Evolutionary conservation across 2,797 vertebrate genomes (phyloP).

Genomic region (Chaenodraco wilsoni): DNA sequence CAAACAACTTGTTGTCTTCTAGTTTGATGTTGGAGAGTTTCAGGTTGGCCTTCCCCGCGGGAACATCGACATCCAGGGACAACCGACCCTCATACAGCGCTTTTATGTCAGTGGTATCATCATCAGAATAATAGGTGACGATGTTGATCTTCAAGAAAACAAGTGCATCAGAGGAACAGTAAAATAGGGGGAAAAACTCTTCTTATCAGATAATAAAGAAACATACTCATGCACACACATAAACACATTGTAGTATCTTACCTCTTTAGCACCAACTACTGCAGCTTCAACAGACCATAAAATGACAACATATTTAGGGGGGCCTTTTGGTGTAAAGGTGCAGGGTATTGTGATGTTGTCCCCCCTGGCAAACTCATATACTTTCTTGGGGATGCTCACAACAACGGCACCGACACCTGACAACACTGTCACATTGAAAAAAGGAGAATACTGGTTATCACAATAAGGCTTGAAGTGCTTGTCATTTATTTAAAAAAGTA

Average conservation of each 20-base stretch:
- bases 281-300: conserved; percentile 47
- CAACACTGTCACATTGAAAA: conserved; percentile 41
- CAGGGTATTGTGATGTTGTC: conserved; percentile 74
- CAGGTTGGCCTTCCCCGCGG: conserved; percentile 53
- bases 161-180: conserved; percentile 10
- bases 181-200: not conserved
- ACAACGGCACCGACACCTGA: conserved; percentile 21
- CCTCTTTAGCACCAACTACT: not conserved
- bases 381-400: not conserved
- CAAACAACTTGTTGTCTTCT: conserved; percentile 57
- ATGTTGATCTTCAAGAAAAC: conserved; percentile 36
- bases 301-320: rapidly evolving
- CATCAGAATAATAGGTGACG: rapidly evolving
- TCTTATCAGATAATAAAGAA: not conserved
- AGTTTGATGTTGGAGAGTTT: conserved; percentile 53
- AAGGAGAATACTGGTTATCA: not conserved
- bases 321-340: rapidly evolving
- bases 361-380: conserved; percentile 70
- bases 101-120: rapidly evolving
- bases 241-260: conserved; percentile 27
- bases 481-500: not conserved
- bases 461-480: not conserved
- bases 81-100: not conserved
- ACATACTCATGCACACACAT: not conserved
- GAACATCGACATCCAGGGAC: rapidly evolving